Base-by-base conservation (phyloP, 1,140 invertebrate genomes). In the Lamellibrachia luymesi region DNA sequence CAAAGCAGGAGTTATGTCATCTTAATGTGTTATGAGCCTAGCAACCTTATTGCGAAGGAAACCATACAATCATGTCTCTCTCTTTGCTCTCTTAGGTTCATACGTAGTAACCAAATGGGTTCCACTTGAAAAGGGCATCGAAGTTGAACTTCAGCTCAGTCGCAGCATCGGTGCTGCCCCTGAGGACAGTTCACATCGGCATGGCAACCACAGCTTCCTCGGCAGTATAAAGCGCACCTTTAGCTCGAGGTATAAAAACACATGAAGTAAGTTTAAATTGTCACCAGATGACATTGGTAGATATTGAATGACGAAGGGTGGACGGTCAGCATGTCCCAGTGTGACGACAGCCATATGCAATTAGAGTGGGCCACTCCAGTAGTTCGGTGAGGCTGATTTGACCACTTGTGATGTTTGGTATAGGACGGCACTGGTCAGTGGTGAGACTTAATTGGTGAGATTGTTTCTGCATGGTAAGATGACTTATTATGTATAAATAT, bases 111-210 rank as follows among this genome's bases (percentile, higher is more conserved):
- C 17, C 50, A 50, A 64, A 17, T 92, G 92, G 92, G 17, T 92
- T 49, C 92, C 92, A 38, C 92, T 92, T 7, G 50, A 92, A 52
- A 50, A 92, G 27, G 92, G 92, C 56, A 64, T 92, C 8, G 92
- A 92, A 64, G 92, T 92, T 17, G 92, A 92, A 52, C 92, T 92
- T 38, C 50, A 52, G 49, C 92, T 92, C 4, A 38, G 50, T 52
- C 92, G 51, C 50, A 92, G 38, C 50, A 56, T 38, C 92, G 27
- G 49, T 91, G 91, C 90, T 50, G 49, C 91, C 91, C n/a, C 25
- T 80, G 64, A 2, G 13, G 64, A 80, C 64, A 17, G 64, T 80
- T 2, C 64, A 80, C 64, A 80, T 8, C 13, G 25, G 64, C 64
- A 80, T 22, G 64, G 64, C 64, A 80, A 80, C 64, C 64, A 80